These are phyloP conservation scores for Palythoa caribaeorum DNA, from an alignment of 92 coral and sea anemone species.

Conservation along the genomic window DNA sequence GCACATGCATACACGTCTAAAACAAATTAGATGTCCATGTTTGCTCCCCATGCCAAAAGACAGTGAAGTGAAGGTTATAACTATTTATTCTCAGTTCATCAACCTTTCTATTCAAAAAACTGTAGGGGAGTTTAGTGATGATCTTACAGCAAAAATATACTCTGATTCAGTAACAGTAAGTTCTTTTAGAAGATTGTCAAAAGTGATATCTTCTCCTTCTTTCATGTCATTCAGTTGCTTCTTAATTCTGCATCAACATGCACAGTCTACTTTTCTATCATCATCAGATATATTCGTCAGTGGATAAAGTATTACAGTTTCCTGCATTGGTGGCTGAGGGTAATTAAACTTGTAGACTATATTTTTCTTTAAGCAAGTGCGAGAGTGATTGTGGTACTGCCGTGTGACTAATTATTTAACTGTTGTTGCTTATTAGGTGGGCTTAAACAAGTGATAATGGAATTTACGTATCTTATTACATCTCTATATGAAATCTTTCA, in stretches of 20 bases:
- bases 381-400: background rate
- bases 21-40: constrained; percentile 73
- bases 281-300: constrained; percentile 11
- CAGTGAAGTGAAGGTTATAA: constrained; percentile 41
- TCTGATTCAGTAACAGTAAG: constrained; percentile 10
- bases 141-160: background rate
- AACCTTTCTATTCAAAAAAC: constrained; percentile 37
- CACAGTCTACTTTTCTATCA: background rate
- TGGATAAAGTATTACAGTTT: constrained; percentile 27
- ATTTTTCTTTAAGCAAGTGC: background rate
- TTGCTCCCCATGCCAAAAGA: constrained; percentile 77
- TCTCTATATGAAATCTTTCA: constrained; percentile 18
- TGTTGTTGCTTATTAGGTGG: background rate
- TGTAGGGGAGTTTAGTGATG: constrained; percentile 41
- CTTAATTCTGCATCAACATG: background rate
- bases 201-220: background rate
- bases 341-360: constrained; percentile 24
- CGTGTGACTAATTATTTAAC: background rate
- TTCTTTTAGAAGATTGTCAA: constrained; percentile 26
- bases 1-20: constrained; percentile 71
- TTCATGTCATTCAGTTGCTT: background rate
- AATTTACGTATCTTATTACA: constrained; percentile 19
- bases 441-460: constrained; percentile 28
- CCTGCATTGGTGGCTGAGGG: background rate
- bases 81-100: constrained; percentile 53